Evolutionary conservation across 2,113 vertebrate genomes (phyloP).

Genomic region (Lophius piscatorius): DNA sequence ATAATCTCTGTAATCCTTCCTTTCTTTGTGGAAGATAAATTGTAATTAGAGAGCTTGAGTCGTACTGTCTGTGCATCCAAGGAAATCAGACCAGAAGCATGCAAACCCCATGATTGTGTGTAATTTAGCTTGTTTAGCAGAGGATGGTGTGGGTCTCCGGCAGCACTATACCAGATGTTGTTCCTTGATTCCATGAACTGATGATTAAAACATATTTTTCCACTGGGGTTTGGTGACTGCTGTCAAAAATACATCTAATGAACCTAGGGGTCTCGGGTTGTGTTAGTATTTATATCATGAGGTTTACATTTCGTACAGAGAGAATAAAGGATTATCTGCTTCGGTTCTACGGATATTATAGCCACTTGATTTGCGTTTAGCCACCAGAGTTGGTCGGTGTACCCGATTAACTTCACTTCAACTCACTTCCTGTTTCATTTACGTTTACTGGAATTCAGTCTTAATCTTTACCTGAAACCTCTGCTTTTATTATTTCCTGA

Average conservation of each 20-base stretch:
- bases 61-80: conserved; percentile 26
- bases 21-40: neutral
- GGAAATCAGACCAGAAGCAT: conserved; percentile 28
- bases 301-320: conserved; percentile 24
- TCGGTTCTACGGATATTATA: neutral
- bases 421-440: no score
- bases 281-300: conserved; percentile 29
- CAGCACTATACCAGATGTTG: conserved; percentile 55
- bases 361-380: neutral
- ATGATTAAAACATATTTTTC: conserved; percentile 55
- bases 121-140: conserved; percentile 28
- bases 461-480: no score
- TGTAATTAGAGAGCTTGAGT: conserved; percentile 14
- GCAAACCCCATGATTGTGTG: conserved; percentile 11
- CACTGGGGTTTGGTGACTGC: conserved; percentile 36
- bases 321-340: conserved; percentile 33
- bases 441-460: no score
- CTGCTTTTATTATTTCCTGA: no score
- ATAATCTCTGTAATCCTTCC: neutral
- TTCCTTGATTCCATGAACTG: no score
- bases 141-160: conserved; percentile 26
- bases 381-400: no score
- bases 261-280: conserved; percentile 26
- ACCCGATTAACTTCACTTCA: no score
- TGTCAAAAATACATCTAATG: conserved; percentile 41